Conservation (phyloP, 2,888 invertebrate species). For the Dilophus febrilis region DNA sequence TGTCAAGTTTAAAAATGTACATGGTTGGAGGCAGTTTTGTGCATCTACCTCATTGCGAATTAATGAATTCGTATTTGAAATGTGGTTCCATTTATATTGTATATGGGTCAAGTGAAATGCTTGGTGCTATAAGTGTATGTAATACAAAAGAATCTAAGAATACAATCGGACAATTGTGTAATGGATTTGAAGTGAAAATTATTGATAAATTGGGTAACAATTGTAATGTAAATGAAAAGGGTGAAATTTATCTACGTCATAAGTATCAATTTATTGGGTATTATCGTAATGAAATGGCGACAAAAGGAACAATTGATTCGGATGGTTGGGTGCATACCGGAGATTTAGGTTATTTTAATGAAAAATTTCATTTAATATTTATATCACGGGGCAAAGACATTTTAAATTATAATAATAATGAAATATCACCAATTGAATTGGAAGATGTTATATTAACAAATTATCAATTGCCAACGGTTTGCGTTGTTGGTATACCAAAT, state of each 20-base stretch:
- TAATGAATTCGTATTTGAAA: too few species aligned
- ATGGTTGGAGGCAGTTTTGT: too few species aligned
- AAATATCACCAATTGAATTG: constrained; percentile 6
- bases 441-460: constrained; percentile 8
- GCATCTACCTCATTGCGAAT: too few species aligned
- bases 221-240: constrained; percentile 18
- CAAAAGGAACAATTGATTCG: constrained; percentile 3
- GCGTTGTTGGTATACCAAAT: constrained; percentile 21
- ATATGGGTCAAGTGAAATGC: too few species aligned
- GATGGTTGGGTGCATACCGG: constrained; percentile 7
- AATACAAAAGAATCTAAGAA: too few species aligned
- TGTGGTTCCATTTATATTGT: too few species aligned
- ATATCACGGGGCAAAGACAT: constrained; percentile 6
- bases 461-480: constrained; percentile 19
- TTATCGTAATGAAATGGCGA: constrained; percentile 15
- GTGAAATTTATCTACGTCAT: constrained; percentile 18
- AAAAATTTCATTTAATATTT: constrained; percentile 4
- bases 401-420: constrained; percentile 2
- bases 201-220: too few species aligned
- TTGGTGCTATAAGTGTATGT: too few species aligned
- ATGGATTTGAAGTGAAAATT: too few species aligned
- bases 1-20: too few species aligned
- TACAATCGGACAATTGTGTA: too few species aligned
- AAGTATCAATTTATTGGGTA: constrained; percentile 20
- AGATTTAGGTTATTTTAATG: constrained; percentile 9